Conservation (phyloP, 2,888 invertebrate species). For the Holacanthella duospinosa region DNA sequence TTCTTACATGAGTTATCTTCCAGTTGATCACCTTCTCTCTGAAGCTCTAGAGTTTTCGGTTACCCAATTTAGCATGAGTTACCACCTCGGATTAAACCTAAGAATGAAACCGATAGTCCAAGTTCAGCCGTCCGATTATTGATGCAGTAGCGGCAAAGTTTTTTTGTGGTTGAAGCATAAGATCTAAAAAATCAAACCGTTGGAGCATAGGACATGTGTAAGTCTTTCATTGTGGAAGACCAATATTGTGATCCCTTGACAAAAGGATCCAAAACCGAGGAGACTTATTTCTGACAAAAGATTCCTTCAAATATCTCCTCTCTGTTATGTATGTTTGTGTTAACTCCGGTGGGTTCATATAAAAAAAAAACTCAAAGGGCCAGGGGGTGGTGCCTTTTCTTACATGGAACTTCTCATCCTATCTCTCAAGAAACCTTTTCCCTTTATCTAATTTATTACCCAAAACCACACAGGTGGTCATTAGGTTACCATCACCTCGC, state of each 20-base stretch:
- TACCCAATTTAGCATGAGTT: conserved; percentile 2
- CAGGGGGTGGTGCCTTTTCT: background rate
- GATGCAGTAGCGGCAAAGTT: background rate
- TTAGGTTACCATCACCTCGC: conserved; percentile 23
- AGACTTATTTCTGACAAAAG: background rate
- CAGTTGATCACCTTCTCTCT: background rate
- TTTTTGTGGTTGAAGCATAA: background rate
- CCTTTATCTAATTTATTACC: conserved; percentile 35
- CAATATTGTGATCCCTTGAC: conserved; percentile 4
- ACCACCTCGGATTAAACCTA: conserved; percentile 1
- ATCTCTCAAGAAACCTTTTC: background rate
- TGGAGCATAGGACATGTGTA: conserved; percentile 1
- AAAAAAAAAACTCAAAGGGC: conserved; percentile 1
- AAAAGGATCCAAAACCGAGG: background rate
- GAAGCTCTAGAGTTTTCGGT: background rate
- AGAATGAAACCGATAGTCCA: background rate
- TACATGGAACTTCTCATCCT: background rate
- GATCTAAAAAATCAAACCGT: background rate
- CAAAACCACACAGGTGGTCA: conserved; percentile 37
- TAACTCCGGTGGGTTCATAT: background rate
- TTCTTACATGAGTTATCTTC: too few species aligned
- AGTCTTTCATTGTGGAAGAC: background rate
- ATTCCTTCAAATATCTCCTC: too few species aligned
- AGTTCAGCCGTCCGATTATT: background rate
- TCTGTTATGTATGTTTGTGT: background rate